Percentiles rank a stretch among this genome's conserved stretches.
Evolutionary conservation across 1,140 invertebrate genomes (phyloP).

Genomic region (Spodoptera litura): DNA sequence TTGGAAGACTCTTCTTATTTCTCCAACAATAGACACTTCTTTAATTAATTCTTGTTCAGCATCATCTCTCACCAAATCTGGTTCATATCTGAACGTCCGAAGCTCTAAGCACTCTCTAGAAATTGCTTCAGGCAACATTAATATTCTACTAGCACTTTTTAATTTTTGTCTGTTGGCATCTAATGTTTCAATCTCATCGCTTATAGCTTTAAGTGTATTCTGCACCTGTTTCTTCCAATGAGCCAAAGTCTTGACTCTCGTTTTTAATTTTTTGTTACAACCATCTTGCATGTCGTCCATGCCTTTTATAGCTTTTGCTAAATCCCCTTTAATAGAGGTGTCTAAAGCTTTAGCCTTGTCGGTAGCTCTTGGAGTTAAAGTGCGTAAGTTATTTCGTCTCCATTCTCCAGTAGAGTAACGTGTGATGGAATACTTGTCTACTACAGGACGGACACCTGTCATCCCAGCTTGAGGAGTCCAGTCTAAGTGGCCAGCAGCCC

Average conservation of each 20-base stretch:
- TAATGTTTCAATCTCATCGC: conserved; percentile 89
- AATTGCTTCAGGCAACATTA: conserved; percentile 89
- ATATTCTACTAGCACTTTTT: conserved; percentile 88
- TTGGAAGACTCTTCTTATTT: conserved; percentile 88
- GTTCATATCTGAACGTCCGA: conserved; percentile 91
- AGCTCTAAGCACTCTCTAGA: conserved; percentile 91
- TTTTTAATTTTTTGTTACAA: conserved; percentile 87
- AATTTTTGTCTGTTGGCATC: conserved; percentile 88
- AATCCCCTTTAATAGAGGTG: conserved; percentile 62
- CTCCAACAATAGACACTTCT: conserved; percentile 89
- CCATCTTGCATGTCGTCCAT: conserved; percentile 88
- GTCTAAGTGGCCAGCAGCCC: conserved; percentile 90
- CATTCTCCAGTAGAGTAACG: conserved; percentile 90
- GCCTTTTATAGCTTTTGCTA: conserved; percentile 82
- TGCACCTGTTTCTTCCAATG: conserved; percentile 90
- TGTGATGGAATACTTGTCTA: conserved; percentile 91
- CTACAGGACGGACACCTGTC: conserved; percentile 90
- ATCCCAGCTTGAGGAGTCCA: conserved; percentile 89
- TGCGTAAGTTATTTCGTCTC: conserved; percentile 87
- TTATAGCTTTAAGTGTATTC: conserved; percentile 87
- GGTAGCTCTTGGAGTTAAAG: conserved; percentile 66
- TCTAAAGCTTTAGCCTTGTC: conserved; percentile 72
- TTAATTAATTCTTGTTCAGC: conserved; percentile 93
- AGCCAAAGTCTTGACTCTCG: conserved; percentile 87
- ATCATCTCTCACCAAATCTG: conserved; percentile 93